Base-by-base conservation (phyloP, 2,797 vertebrate species). In the Florisuga fusca region DNA sequence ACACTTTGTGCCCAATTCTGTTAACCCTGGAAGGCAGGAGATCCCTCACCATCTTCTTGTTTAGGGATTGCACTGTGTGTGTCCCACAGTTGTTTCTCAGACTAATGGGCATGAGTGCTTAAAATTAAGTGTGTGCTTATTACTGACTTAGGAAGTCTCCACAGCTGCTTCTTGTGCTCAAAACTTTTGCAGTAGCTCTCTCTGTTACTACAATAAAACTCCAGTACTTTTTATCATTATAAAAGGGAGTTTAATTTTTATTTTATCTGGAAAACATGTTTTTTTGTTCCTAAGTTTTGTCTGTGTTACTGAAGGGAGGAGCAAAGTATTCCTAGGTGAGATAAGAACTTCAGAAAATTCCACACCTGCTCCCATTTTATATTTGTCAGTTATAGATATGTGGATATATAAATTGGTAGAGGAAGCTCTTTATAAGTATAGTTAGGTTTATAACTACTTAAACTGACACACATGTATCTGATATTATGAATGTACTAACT, bases 321-420 rank as follows among this genome's bases (percentile, higher is more conserved):
- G 15, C 15, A 3, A 43, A 36, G 9, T 74, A 17, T 64, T 89
- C 14, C 2, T 46, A 50, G 22, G 19, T 72, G 72, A 76, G 23
- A 46, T 67, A 33, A 83, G 57, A 86, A 76, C 29, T 58, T 59
- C 4, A 66, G 66, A 63, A 84, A 76, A 33, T 43, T 62, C 54
- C 31, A 18, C 63, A 21, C 2, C 4, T 10, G 20, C 8, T 89
- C 46, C 21, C 4, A 5, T 66, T 59, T 86, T 61, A 6, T 68
- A 8, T 38, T 43, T 79, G 15, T 14, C 18, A 48, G 0, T 64
- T 58, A 22, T 1, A 14, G 54, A n/a, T 31, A 22, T 0, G 0
- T 31, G 11, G 26, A 15, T 64, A 27, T 54, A 46, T 59, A 58
- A 72, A 31, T 31, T 38, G 12, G 15, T 63, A 68, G 75, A 69